A percentile compares a stretch with the other conserved stretches of the same genome.
phyloP scores from a whole-genome alignment of 2,888 invertebrate species.

The Pterostichus niger region DNA sequence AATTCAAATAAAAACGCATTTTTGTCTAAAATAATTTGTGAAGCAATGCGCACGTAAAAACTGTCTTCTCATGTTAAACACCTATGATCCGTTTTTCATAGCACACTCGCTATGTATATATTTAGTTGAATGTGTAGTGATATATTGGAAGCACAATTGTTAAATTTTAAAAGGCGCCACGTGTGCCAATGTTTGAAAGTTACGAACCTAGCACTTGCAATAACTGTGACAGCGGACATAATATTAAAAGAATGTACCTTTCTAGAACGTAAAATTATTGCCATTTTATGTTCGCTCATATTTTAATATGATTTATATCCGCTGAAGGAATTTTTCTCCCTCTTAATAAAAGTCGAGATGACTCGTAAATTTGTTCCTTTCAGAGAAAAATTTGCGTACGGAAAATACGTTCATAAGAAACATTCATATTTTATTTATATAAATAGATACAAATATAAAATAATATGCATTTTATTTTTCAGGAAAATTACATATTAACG shows the following conservation, averaged over 20 bases:
- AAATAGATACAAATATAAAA: neutral
- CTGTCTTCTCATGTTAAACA: no score
- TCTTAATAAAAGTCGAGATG: conserved; percentile 6
- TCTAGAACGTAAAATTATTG: conserved; percentile 23
- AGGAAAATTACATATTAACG: neutral
- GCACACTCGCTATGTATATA: no score
- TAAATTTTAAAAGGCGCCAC: no score
- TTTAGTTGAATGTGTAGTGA: no score
- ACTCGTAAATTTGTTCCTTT: conserved; percentile 6
- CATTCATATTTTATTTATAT: neutral
- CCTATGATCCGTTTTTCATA: no score
- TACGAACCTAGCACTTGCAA: neutral
- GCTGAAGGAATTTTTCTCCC: conserved; percentile 9
- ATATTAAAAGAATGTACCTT: conserved; percentile 49
- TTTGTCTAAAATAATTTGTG: no score
- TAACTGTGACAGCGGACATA: neutral
- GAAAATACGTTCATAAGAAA: neutral
- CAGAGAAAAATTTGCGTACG: neutral
- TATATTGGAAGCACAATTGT: no score
- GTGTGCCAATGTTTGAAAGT: neutral
- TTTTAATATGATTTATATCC: conserved; percentile 21
- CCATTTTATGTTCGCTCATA: conserved; percentile 23
- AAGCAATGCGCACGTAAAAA: no score
- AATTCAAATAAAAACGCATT: no score
- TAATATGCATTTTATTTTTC: neutral